Conservation (phyloP, 2,888 invertebrate species). For the Scaptomyza flava region DNA sequence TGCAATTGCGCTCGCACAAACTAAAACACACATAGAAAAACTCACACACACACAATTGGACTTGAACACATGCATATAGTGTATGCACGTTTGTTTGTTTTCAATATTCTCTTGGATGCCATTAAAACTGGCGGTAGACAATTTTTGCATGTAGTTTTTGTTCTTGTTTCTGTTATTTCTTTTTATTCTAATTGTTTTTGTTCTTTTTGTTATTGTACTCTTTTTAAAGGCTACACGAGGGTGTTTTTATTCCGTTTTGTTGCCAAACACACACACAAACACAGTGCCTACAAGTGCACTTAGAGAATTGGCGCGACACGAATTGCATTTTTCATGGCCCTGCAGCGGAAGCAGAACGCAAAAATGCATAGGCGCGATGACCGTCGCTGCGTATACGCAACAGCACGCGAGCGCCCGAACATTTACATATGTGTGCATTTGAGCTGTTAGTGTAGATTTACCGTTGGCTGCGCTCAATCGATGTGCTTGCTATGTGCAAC, state of each 20-base stretch:
- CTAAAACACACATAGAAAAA: slow-evolving; percentile 7
- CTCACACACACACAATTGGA: slow-evolving; percentile 1
- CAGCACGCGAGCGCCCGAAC: slow-evolving; percentile 64
- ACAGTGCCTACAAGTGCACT: slow-evolving; percentile 24
- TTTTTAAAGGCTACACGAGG: slow-evolving; percentile 57
- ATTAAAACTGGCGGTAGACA: slow-evolving; percentile 39
- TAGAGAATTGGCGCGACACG: slow-evolving; percentile 50
- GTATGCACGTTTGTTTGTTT: slow-evolving; percentile 6
- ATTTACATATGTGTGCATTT: neutral
- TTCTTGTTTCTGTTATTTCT: slow-evolving; percentile 11
- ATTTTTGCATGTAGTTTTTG: slow-evolving; percentile 28
- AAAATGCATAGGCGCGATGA: slow-evolving; percentile 32
- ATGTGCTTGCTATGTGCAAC: slow-evolving; percentile 36
- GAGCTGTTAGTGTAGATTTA: slow-evolving; percentile 32
- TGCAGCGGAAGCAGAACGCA: slow-evolving; percentile 70
- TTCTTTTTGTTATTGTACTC: slow-evolving; percentile 4
- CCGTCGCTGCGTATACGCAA: slow-evolving; percentile 74
- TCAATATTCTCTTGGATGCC: slow-evolving; percentile 23
- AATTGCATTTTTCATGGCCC: slow-evolving; percentile 65
- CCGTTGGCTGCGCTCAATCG: slow-evolving; percentile 56
- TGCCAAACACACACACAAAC: slow-evolving; percentile 17
- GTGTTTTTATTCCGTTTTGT: slow-evolving; percentile 44
- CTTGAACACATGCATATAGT: neutral
- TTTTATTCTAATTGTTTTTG: slow-evolving; percentile 13
- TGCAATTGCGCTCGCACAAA: slow-evolving; percentile 27